Conservation (phyloP, 2,797 vertebrate genomes). For the Muscicapa striata region DNA sequence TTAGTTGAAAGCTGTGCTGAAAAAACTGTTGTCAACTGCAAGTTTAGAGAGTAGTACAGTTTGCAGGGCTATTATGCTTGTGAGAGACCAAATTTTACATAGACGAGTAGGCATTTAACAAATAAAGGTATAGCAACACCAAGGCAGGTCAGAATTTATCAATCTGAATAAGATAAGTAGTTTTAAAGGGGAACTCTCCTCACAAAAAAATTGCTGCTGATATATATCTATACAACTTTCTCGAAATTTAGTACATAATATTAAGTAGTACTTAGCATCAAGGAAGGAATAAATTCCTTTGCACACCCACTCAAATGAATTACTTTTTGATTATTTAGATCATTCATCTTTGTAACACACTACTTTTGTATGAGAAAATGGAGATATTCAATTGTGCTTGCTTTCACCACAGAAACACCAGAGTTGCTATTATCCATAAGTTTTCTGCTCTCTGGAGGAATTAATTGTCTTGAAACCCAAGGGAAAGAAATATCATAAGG, state of each 20-base stretch:
- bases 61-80: background rate
- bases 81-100: background rate
- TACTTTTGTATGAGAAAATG: background rate
- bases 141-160: background rate
- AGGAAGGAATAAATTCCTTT: background rate
- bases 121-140: rapidly evolving
- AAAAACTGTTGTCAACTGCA: background rate
- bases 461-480: slow-evolving; percentile 21
- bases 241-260: background rate
- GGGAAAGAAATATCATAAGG: slow-evolving; percentile 5
- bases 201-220: background rate
- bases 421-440: background rate
- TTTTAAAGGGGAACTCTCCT: background rate
- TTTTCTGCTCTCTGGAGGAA: slow-evolving; percentile 14
- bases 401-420: background rate
- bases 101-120: background rate
- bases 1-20: background rate
- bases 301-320: background rate
- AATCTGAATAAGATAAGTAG: background rate
- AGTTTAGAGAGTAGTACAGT: background rate
- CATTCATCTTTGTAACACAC: background rate
- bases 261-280: background rate
- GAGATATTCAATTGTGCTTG: background rate
- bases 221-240: background rate
- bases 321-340: background rate